Percentiles rank a stretch among this genome's conserved stretches.
Evolutionary conservation across 2,797 vertebrate genomes (phyloP).

Genomic region (Phataginus tetradactyla): DNA sequence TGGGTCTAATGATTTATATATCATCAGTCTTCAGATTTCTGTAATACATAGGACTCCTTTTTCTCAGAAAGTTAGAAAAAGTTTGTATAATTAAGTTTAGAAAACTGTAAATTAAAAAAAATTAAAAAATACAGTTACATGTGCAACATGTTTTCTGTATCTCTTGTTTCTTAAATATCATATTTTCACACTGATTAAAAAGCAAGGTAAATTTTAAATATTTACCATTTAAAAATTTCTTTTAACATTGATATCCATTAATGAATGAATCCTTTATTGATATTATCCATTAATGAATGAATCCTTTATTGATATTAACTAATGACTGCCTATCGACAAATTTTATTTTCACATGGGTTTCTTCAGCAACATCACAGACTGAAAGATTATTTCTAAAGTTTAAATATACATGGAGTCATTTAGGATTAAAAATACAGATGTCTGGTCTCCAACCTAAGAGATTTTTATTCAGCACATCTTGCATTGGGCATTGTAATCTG

Average conservation of each 20-base stretch:
- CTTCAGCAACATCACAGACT: background rate
- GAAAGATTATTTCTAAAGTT: slow-evolving; percentile 15
- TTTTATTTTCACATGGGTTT: slow-evolving; percentile 2
- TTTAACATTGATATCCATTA: background rate
- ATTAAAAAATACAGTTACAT: background rate
- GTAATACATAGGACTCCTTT: background rate
- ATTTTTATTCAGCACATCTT: background rate
- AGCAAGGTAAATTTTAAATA: background rate
- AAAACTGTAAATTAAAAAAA: background rate
- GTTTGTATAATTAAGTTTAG: background rate
- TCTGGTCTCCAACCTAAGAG: background rate
- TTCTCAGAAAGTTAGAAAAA: background rate
- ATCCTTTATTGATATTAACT: background rate
- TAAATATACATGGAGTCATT: background rate
- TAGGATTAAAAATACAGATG: background rate
- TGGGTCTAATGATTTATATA: background rate
- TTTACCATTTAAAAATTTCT: background rate
- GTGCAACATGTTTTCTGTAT: background rate
- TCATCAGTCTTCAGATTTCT: background rate
- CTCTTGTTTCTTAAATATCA: background rate
- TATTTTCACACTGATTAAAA: background rate
- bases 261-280: background rate
- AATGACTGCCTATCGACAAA: background rate
- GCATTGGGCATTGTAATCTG: background rate
- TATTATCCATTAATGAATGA: no score